A percentile compares a stretch with the other conserved stretches of the same genome.
phyloP scores from a whole-genome alignment of 2,797 vertebrate species.

The Girardinus metallicus region DNA sequence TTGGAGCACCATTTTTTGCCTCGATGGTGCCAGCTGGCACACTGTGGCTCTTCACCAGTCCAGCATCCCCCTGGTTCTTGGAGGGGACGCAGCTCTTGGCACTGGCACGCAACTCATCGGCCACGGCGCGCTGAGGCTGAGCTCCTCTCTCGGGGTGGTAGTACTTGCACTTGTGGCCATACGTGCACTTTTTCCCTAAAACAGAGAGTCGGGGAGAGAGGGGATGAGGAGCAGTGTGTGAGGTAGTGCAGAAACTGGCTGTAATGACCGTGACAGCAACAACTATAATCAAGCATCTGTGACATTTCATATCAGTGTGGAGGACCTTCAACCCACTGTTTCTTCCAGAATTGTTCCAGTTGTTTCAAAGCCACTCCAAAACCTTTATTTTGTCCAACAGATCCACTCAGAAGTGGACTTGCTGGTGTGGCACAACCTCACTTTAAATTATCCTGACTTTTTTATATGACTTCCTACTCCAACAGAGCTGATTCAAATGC shows the following conservation, averaged over 20 bases:
- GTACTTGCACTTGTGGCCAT: conserved; percentile 98
- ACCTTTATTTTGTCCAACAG: background rate
- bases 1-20: conserved; percentile 85
- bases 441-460: background rate
- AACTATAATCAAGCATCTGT: background rate
- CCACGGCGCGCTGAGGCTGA: conserved; percentile 94
- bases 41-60: conserved; percentile 96
- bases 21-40: conserved; percentile 88
- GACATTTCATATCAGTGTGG: background rate
- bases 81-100: conserved; percentile 87
- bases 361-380: background rate
- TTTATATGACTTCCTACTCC: background rate
- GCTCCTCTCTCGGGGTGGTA: conserved; percentile 95
- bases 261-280: background rate
- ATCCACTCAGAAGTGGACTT: too few species aligned
- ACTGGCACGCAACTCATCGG: conserved; percentile 95
- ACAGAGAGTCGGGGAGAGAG: conserved; percentile 4
- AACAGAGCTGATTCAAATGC: too few species aligned
- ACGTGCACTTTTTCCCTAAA: conserved; percentile 97
- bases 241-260: background rate
- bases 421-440: too few species aligned
- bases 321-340: background rate
- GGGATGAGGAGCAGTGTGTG: background rate
- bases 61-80: conserved; percentile 86
- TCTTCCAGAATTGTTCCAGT: background rate